phyloP scores from a whole-genome alignment of 2,888 invertebrate species.

The Chrysomela aeneicollis region DNA sequence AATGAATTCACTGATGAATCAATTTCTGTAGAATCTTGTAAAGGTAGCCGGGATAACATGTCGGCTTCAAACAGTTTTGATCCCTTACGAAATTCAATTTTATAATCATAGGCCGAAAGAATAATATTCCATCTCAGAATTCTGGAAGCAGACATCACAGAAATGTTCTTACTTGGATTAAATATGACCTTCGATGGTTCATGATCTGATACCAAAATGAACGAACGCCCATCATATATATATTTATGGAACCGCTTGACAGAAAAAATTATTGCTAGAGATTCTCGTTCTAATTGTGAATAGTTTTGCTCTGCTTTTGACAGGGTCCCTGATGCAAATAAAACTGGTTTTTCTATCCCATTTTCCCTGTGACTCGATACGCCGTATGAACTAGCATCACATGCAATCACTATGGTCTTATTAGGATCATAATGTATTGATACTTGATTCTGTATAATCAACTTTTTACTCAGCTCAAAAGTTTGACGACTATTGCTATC shows the following conservation, averaged over 20 bases:
- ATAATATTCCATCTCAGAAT: constrained; percentile 35
- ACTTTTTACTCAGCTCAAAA: constrained; percentile 11
- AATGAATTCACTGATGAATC: constrained; percentile 50
- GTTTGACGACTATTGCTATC: neutral
- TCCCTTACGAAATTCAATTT: constrained; percentile 33
- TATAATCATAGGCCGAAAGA: too few relatives aligned
- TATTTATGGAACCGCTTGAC: constrained; percentile 26
- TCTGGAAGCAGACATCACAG: constrained; percentile 29
- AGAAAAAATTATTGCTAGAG: constrained; percentile 30
- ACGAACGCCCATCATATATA: constrained; percentile 15
- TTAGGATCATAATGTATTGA: constrained; percentile 3
- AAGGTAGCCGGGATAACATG: neutral
- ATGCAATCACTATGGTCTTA: neutral
- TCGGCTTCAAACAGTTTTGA: constrained; percentile 26
- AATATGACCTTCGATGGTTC: constrained; percentile 39
- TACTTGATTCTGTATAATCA: constrained; percentile 3
- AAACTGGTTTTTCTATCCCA: constrained; percentile 35
- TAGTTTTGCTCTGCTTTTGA: constrained; percentile 51
- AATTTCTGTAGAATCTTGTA: neutral
- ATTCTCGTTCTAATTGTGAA: constrained; percentile 52
- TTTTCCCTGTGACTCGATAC: constrained; percentile 41
- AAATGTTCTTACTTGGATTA: constrained; percentile 37
- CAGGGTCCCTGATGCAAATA: constrained; percentile 45
- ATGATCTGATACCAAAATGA: constrained; percentile 31
- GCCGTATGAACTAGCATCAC: constrained; percentile 7